Evolutionary conservation across 2,113 vertebrate species (phyloP), one percentile per base, ranked within the genome.

Genomic region (Gobiocypris rarus): DNA sequence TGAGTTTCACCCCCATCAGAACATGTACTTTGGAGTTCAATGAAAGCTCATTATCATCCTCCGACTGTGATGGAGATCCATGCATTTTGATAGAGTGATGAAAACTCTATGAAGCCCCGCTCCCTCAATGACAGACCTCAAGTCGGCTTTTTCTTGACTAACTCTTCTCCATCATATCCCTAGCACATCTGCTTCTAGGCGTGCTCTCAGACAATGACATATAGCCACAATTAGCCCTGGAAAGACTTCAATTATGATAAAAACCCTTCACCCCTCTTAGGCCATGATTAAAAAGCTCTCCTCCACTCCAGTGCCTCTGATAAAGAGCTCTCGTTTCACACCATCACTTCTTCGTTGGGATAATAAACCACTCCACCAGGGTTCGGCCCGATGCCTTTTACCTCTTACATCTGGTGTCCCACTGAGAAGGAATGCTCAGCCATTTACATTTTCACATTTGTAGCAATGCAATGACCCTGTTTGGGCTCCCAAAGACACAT

Each of bases 191-290:
- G 78, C 78, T 52, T 45, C 59, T 50, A 65, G 67, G 17, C 65
- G 83, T 10, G 87, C 86, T 88, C 82, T 38, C 28, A 85, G 96
- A 97, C 97, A 97, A 95, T 97, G 96, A 97, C 95, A 93, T 94
- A 98, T 97, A 93, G 94, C 94, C 85, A 94, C 95, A 95, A 97
- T 98, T 97, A 98, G 96, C 94, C 91, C 90, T 88, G 93, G 95
- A 96, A 96, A 95, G 95, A 96, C 95, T 96, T 97, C 95, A 96
- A 96, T 97, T 96, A 96, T 97, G 95, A 97, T 96, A 96, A 96
- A 96, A 94, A 95, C 93, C 93, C 91, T 91, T 94, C 91, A 90
- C 94, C 92, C 95, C 96, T 97, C 95, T 97, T 97, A 97, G 97
- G 94, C 94, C 91, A 92, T 97, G 96, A 98, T 97, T 96, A 97